Conservation (phyloP, 2,797 vertebrate species). For the Silurus lanzhouensis region DNA sequence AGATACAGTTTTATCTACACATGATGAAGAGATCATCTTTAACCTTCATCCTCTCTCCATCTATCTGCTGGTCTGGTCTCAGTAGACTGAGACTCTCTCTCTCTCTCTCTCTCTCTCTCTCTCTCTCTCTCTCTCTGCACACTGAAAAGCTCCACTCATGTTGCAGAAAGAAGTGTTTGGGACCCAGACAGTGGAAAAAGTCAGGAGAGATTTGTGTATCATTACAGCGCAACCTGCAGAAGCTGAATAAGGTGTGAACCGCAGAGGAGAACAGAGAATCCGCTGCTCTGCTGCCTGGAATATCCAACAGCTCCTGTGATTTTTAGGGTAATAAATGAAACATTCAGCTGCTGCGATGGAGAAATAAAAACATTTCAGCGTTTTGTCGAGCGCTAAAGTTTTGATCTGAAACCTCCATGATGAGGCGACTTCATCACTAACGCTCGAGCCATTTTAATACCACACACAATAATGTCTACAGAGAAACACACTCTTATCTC, state of each 20-base stretch:
- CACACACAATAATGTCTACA: neutral
- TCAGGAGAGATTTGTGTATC: slow-evolving; percentile 72
- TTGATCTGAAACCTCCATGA: neutral
- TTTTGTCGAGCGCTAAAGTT: slow-evolving; percentile 6
- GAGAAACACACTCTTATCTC: slow-evolving; percentile 35
- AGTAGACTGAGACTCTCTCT: neutral
- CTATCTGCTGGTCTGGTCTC: too few species aligned
- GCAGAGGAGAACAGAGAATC: slow-evolving; percentile 40
- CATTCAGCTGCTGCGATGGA: slow-evolving; percentile 41
- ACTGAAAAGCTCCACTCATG: slow-evolving; percentile 56
- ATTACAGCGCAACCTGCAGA: slow-evolving; percentile 60
- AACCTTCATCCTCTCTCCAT: too few species aligned
- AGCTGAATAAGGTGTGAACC: slow-evolving; percentile 57
- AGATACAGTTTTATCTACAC: slow-evolving; percentile 5
- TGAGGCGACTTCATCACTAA: slow-evolving; percentile 9
- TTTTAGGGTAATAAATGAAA: slow-evolving; percentile 53
- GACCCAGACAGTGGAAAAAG: slow-evolving; percentile 66
- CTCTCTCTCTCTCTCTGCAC: slow-evolving; percentile 45
- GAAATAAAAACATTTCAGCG: slow-evolving; percentile 11
- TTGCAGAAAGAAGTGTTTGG: slow-evolving; percentile 73
- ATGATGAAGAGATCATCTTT: neutral
- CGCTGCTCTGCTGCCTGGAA: slow-evolving; percentile 48
- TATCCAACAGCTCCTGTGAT: slow-evolving; percentile 48
- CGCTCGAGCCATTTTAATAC: neutral
- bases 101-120: slow-evolving; percentile 18